A percentile compares a stretch with the other conserved stretches of the same genome.
Conservation (phyloP, 2,888 invertebrate genomes). For the Leucophenga montana region DNA sequence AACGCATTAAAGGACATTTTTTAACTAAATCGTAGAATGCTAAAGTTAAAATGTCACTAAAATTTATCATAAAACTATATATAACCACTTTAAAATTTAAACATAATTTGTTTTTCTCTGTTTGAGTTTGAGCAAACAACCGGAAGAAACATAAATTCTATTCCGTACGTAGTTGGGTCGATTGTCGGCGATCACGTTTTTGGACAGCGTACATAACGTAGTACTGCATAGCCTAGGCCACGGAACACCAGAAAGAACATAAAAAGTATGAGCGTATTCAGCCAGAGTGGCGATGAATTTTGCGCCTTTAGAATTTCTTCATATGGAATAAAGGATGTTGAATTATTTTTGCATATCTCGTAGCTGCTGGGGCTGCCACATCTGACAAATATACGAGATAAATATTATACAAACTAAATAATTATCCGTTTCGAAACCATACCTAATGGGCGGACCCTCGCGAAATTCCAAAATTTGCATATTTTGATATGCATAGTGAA, state of each 20-base stretch:
- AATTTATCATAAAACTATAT: slow-evolving; percentile 61
- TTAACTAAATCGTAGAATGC: slow-evolving; percentile 32
- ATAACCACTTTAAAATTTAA: not conserved
- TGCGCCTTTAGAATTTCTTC: slow-evolving; percentile 80
- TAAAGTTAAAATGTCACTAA: slow-evolving; percentile 60
- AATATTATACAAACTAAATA: not conserved
- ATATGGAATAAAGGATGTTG: slow-evolving; percentile 77
- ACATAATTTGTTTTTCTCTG: slow-evolving; percentile 9
- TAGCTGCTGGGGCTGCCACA: slow-evolving; percentile 81
- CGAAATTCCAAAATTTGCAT: slow-evolving; percentile 86
- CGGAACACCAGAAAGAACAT: slow-evolving; percentile 82
- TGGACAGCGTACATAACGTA: slow-evolving; percentile 81
- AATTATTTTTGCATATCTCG: slow-evolving; percentile 76
- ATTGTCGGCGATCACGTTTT: slow-evolving; percentile 73
- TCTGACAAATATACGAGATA: slow-evolving; percentile 71
- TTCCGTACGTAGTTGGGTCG: slow-evolving; percentile 61
- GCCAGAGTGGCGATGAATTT: slow-evolving; percentile 81
- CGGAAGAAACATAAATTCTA: slow-evolving; percentile 45
- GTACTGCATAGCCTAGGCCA: slow-evolving; percentile 81
- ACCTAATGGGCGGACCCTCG: slow-evolving; percentile 81
- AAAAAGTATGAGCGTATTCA: slow-evolving; percentile 81
- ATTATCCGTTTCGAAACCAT: slow-evolving; percentile 38
- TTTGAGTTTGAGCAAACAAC: slow-evolving; percentile 9
- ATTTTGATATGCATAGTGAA: slow-evolving; percentile 86
- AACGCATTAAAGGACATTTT: slow-evolving; percentile 7